Percentiles rank a stretch among this genome's conserved stretches.
These are phyloP conservation scores for Meghimatium bilineatum DNA, from an alignment of 2,888 invertebrate species.

Conservation along the genomic window DNA sequence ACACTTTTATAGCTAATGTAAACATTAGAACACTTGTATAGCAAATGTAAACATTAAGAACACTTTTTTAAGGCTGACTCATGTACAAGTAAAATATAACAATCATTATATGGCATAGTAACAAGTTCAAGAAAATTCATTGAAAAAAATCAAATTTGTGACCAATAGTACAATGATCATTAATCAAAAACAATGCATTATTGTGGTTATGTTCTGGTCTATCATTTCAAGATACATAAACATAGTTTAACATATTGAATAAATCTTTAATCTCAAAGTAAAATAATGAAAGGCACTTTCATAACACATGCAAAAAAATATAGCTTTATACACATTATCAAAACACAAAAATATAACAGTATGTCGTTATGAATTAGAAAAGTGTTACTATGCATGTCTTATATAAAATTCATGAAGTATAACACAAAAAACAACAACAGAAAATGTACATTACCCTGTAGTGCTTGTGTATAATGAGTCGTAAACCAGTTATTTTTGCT, in stretches of 20 bases:
- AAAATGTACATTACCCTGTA: constrained; percentile 7
- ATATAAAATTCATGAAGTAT: neutral
- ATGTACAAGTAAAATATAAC: neutral
- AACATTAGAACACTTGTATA: neutral
- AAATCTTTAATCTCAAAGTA: neutral
- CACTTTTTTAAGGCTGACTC: neutral
- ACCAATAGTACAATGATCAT: neutral
- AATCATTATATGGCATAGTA: constrained; percentile 13
- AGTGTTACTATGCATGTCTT: neutral
- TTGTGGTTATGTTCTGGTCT: neutral
- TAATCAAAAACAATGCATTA: neutral
- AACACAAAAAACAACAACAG: neutral
- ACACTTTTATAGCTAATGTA: neutral
- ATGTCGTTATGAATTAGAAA: neutral
- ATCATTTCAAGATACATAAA: neutral
- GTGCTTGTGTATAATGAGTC: neutral
- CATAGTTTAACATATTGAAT: neutral
- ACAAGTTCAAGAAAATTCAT: neutral
- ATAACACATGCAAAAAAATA: neutral
- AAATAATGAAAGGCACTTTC: constrained; percentile 19
- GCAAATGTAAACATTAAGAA: neutral
- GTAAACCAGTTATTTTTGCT: too few species aligned
- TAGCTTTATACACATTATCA: too few species aligned
- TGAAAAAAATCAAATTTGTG: neutral
- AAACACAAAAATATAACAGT: neutral